phyloP scores from a whole-genome alignment of 1,140 invertebrate species.

The Brachystomella parvula region DNA sequence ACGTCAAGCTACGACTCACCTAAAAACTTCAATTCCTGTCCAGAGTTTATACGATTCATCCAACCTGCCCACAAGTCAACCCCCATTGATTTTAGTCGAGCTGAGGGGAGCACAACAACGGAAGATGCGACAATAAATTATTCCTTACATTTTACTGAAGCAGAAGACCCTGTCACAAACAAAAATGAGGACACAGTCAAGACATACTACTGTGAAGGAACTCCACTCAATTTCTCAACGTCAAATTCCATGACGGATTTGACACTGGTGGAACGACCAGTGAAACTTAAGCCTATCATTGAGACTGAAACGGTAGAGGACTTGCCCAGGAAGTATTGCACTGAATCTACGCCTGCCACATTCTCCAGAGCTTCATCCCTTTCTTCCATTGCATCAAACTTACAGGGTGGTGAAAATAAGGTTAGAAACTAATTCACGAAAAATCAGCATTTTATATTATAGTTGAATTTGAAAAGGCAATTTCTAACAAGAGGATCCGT shows the following conservation, averaged over 20 bases:
- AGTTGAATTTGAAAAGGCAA: neutral
- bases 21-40: conserved; percentile 26
- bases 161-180: conserved; percentile 47
- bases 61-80: conserved; percentile 15
- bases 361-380: conserved; percentile 76
- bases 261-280: neutral
- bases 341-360: conserved; percentile 69
- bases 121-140: conserved; percentile 36
- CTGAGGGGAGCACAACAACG: neutral
- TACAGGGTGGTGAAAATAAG: conserved; percentile 40
- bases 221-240: conserved; percentile 74
- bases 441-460: too few relatives aligned
- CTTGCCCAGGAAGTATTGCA: conserved; percentile 63
- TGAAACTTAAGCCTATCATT: conserved; percentile 11
- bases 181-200: conserved; percentile 67
- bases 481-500: neutral
- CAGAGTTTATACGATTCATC: conserved; percentile 23
- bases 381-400: conserved; percentile 60
- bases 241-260: conserved; percentile 57
- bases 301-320: conserved; percentile 12
- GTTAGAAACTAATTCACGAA: too few relatives aligned
- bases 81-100: neutral
- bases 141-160: conserved; percentile 58
- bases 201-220: conserved; percentile 87
- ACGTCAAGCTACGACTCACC: neutral